phyloP scores from a whole-genome alignment of 2,113 vertebrate genomes.

The Peromyscus polionotus region DNA sequence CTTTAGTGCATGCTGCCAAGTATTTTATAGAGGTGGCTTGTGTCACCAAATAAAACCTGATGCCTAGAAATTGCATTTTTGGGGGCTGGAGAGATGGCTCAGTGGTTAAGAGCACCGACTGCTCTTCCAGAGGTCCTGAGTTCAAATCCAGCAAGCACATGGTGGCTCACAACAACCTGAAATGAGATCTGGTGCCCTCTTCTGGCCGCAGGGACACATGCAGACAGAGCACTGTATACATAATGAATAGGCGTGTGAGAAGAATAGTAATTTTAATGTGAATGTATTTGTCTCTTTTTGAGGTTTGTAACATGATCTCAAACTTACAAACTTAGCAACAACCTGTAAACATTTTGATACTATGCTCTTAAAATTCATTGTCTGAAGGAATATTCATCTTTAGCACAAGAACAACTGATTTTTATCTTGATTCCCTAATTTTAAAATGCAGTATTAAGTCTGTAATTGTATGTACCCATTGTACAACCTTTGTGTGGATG shows the following conservation, averaged over 20 bases:
- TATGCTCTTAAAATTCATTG: constrained; percentile 46
- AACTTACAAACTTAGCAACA: constrained; percentile 29
- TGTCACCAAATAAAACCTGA: constrained; percentile 37
- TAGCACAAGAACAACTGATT: constrained; percentile 29
- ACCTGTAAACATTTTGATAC: constrained; percentile 15
- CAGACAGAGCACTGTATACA: no score
- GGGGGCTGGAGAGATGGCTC: no score
- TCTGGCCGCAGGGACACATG: no score
- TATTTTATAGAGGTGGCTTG: constrained; percentile 20
- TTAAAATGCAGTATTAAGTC: constrained; percentile 63
- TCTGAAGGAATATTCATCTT: constrained; percentile 42
- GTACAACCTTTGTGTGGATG: constrained; percentile 37
- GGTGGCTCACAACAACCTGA: no score
- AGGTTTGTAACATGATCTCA: constrained; percentile 13
- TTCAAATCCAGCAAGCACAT: no score
- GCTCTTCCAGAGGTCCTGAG: no score
- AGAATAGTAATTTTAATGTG: constrained; percentile 40
- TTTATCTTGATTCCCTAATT: constrained; percentile 62
- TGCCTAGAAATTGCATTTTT: constrained; percentile 47
- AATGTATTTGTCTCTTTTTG: background rate
- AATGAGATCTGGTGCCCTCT: no score
- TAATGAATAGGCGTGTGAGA: background rate
- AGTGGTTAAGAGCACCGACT: no score
- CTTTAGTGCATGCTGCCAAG: background rate
- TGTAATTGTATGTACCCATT: constrained; percentile 51